Conservation (phyloP, 1,140 invertebrate species). For the Drosophila santomea region DNA sequence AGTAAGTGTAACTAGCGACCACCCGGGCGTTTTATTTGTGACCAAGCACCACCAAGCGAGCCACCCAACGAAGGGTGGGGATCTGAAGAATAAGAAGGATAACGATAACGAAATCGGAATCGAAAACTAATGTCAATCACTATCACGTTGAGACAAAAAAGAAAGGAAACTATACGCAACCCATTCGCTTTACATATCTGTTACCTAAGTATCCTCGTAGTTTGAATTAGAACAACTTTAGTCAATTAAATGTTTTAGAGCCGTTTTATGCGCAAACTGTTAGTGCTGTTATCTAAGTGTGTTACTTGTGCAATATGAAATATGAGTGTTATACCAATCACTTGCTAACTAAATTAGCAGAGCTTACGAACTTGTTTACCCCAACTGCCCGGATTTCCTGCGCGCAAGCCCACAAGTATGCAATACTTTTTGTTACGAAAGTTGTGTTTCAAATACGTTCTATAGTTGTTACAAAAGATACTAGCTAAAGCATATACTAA, state of each 20-base stretch:
- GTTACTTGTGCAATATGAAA: slow-evolving; percentile 53
- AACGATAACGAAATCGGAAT: slow-evolving; percentile 3
- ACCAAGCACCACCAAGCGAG: slow-evolving; percentile 57
- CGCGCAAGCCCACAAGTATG: slow-evolving; percentile 62
- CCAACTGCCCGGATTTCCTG: slow-evolving; percentile 16
- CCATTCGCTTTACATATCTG: slow-evolving; percentile 45
- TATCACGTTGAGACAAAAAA: slow-evolving; percentile 37
- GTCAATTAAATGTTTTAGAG: slow-evolving; percentile 83
- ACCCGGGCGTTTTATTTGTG: slow-evolving; percentile 55
- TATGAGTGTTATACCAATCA: slow-evolving; percentile 28
- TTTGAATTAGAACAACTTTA: slow-evolving; percentile 53
- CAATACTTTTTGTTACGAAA: slow-evolving; percentile 59
- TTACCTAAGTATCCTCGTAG: slow-evolving; percentile 42
- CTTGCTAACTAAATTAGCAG: slow-evolving; percentile 30
- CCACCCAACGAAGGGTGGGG: slow-evolving; percentile 45
- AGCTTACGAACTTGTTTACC: slow-evolving; percentile 35
- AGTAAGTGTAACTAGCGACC: slow-evolving; percentile 63
- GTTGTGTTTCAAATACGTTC: slow-evolving; percentile 45
- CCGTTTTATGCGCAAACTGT: slow-evolving; percentile 74
- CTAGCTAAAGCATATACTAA: slow-evolving; percentile 26
- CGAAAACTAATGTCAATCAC: slow-evolving; percentile 66
- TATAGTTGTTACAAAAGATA: slow-evolving; percentile 37
- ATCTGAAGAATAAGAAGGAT: slow-evolving; percentile 12
- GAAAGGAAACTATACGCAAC: slow-evolving; percentile 21
- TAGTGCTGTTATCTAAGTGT: slow-evolving; percentile 72